phyloP scores from a whole-genome alignment of 2,888 invertebrate species.

The Thymelicus acteon region DNA sequence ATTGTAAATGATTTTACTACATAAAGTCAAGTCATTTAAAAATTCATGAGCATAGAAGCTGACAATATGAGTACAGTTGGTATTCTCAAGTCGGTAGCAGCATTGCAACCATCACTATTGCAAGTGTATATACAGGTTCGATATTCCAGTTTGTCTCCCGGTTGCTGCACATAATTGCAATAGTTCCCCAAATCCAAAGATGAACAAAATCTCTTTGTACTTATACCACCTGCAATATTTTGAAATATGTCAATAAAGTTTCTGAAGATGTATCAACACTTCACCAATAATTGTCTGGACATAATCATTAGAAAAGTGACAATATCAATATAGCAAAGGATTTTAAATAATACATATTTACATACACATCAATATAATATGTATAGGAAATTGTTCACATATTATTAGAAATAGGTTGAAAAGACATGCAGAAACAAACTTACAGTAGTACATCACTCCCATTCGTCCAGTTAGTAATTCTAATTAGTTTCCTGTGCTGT shows the following conservation, averaged over 20 bases:
- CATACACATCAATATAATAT: too few species aligned
- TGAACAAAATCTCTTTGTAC: conserved; percentile 94
- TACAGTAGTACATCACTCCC: too few species aligned
- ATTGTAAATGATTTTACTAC: not conserved
- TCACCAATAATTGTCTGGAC: too few species aligned
- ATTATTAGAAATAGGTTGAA: too few species aligned
- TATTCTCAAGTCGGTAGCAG: conserved; percentile 63
- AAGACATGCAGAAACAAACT: too few species aligned
- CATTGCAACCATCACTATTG: conserved; percentile 92
- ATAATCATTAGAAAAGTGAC: too few species aligned
- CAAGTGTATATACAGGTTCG: conserved; percentile 96
- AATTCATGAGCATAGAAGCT: conserved; percentile 39
- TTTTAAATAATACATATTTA: too few species aligned
- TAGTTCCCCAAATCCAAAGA: conserved; percentile 94
- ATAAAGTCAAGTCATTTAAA: not conserved
- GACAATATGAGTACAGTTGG: conserved; percentile 51
- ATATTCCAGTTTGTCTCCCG: conserved; percentile 93
- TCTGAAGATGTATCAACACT: too few species aligned
- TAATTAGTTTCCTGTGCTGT: too few species aligned
- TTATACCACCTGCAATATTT: conserved; percentile 90
- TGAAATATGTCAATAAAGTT: not conserved
- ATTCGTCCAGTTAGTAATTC: too few species aligned
- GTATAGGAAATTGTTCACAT: too few species aligned
- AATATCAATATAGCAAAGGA: too few species aligned
- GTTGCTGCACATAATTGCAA: conserved; percentile 93